Conservation (phyloP, 1,140 invertebrate species). For the Drosophila lowei region DNA sequence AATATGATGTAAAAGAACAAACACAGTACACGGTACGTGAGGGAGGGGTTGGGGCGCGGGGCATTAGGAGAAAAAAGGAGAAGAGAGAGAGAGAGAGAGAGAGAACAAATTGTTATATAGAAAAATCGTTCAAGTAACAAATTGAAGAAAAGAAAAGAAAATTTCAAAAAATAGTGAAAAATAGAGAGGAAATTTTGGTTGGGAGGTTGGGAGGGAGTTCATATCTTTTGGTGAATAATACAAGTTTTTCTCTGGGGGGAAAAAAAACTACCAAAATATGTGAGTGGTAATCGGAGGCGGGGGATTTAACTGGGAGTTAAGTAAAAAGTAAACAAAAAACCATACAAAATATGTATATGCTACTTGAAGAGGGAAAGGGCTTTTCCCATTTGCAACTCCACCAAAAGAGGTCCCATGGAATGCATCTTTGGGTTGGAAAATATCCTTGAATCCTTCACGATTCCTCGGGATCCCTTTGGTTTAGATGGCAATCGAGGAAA, state of each 20-base stretch:
- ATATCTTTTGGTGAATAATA: slow-evolving; percentile 33
- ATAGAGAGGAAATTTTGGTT: background rate
- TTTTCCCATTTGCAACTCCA: background rate
- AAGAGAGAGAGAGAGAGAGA: slow-evolving; percentile 20
- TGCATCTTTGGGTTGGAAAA: background rate
- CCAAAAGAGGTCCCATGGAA: background rate
- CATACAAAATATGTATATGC: slow-evolving; percentile 14
- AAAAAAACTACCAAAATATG: slow-evolving; percentile 33
- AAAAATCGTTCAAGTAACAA: slow-evolving; percentile 39
- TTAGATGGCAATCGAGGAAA: too few relatives aligned
- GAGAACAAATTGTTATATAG: slow-evolving; percentile 47
- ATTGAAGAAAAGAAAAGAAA: background rate
- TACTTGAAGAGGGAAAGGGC: slow-evolving; percentile 6
- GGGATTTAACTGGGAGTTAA: slow-evolving; percentile 35
- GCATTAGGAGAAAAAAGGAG: slow-evolving; percentile 12
- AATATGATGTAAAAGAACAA: slow-evolving; percentile 50
- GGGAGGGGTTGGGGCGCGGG: slow-evolving; percentile 16
- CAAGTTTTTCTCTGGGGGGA: slow-evolving; percentile 24
- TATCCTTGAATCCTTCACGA: too few relatives aligned
- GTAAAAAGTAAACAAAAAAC: slow-evolving; percentile 29
- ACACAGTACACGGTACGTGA: slow-evolving; percentile 22
- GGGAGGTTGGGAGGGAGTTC: background rate
- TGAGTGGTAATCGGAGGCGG: slow-evolving; percentile 2
- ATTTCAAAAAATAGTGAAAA: background rate
- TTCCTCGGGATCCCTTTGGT: too few relatives aligned